Evolutionary conservation across 2,888 invertebrate species (phyloP).

Genomic region (Thecocarcelia acutangulata): DNA sequence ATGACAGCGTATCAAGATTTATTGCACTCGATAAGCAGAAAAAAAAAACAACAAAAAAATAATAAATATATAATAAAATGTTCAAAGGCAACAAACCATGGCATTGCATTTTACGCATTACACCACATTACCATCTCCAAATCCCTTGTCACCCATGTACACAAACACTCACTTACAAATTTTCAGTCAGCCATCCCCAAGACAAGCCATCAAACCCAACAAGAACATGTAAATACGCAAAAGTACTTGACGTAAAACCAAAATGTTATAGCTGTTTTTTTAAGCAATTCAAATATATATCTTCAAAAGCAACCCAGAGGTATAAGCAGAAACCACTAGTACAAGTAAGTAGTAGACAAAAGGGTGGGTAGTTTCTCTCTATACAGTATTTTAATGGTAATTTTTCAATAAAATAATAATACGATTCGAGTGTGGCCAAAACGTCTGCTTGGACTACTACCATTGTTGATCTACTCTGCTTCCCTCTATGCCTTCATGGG

Average conservation of each 20-base stretch:
- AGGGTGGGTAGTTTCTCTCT: too few relatives aligned
- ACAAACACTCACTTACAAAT: not conserved
- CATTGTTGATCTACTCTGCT: too few relatives aligned
- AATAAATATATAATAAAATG: slow-evolving; percentile 29
- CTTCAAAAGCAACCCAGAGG: too few relatives aligned
- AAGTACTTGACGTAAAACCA: slow-evolving; percentile 25
- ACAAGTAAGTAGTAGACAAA: too few relatives aligned
- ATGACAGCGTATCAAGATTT: slow-evolving; percentile 80
- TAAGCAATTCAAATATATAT: not conserved
- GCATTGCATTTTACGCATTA: slow-evolving; percentile 59
- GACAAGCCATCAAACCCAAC: slow-evolving; percentile 8
- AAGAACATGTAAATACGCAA: not conserved
- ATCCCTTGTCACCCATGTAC: slow-evolving; percentile 32
- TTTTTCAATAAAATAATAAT: too few relatives aligned
- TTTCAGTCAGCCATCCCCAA: not conserved
- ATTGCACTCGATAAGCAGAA: slow-evolving; percentile 73
- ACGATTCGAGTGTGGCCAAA: too few relatives aligned
- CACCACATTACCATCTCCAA: slow-evolving; percentile 30
- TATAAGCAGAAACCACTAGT: too few relatives aligned
- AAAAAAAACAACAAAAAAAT: slow-evolving; percentile 16
- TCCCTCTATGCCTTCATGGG: too few relatives aligned
- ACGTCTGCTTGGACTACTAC: too few relatives aligned
- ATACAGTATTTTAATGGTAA: too few relatives aligned
- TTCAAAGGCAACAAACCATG: slow-evolving; percentile 63
- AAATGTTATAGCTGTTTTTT: slow-evolving; percentile 8